Conservation (phyloP, 2,113 vertebrate genomes). For the Scartelaos histophorus region DNA sequence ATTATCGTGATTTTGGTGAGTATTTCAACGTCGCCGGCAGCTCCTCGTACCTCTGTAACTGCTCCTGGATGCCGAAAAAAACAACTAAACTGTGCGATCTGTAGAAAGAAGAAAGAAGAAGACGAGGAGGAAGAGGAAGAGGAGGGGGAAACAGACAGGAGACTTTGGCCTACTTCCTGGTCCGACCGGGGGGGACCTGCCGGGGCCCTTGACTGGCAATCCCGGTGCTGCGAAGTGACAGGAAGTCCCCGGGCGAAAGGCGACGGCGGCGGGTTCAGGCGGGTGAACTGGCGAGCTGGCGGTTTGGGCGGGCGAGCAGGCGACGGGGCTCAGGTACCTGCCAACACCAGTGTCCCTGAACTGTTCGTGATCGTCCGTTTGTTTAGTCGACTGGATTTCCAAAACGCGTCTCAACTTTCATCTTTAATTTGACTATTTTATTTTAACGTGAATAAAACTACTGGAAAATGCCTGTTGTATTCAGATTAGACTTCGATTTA, state of each 20-base stretch:
- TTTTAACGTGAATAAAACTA: no score
- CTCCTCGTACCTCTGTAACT: constrained; percentile 71
- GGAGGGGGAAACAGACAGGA: constrained; percentile 75
- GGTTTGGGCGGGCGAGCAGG: no score
- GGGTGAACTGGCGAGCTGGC: no score
- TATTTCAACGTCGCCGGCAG: constrained; percentile 1
- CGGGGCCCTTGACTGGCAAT: constrained; percentile 81
- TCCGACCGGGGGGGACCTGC: constrained; percentile 72
- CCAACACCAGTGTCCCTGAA: constrained; percentile 44
- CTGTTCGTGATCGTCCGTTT: no score
- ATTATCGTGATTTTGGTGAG: no score
- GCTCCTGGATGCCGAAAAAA: constrained; percentile 48
- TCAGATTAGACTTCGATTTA: no score
- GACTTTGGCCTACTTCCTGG: constrained; percentile 84
- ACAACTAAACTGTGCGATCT: constrained; percentile 66
- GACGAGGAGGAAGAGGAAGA: constrained; percentile 47
- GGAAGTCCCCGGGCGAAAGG: constrained; percentile 81
- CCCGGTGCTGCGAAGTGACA: constrained; percentile 83
- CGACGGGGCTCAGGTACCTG: constrained; percentile 73
- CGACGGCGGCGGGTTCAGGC: background rate
- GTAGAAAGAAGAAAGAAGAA: constrained; percentile 39
- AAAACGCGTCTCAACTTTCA: no score
- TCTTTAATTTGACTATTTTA: no score
- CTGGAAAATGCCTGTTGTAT: no score
- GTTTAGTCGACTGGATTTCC: no score